Evolutionary conservation across 1,140 invertebrate genomes (phyloP).

Genomic region (Zophobas atratus): DNA sequence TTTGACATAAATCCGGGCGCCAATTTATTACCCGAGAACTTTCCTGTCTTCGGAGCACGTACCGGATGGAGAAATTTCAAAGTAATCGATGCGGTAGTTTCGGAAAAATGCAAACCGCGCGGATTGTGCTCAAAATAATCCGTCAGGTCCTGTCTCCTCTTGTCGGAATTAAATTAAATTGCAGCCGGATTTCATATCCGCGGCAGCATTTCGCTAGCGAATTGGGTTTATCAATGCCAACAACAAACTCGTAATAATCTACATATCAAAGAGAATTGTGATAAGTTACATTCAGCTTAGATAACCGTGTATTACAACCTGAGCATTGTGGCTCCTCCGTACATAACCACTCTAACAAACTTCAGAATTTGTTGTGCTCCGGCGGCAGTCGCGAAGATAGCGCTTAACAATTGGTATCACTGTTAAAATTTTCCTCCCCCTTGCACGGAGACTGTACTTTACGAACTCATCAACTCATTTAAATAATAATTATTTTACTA

Average conservation of each 20-base stretch:
- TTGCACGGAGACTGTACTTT: neutral
- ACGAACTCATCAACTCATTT: too few relatives aligned
- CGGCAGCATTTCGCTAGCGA: conserved; percentile 2
- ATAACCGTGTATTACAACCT: conserved; percentile 38
- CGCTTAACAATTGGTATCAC: conserved; percentile 11
- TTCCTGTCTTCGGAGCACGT: too few relatives aligned
- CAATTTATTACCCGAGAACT: too few relatives aligned
- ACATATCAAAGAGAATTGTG: conserved; percentile 40
- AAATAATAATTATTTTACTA: too few relatives aligned
- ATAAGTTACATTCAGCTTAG: conserved; percentile 39
- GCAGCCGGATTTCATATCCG: conserved; percentile 9
- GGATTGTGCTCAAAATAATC: too few relatives aligned
- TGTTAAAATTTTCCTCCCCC: neutral
- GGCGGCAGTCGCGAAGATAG: neutral
- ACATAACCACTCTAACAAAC: neutral
- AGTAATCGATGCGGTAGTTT: too few relatives aligned
- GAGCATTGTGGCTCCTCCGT: conserved; percentile 18
- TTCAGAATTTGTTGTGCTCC: conserved; percentile 16
- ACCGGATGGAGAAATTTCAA: too few relatives aligned
- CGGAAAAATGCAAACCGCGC: too few relatives aligned
- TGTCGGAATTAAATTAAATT: conserved; percentile 17
- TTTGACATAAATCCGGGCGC: too few relatives aligned
- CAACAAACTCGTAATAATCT: conserved; percentile 42
- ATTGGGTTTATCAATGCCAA: conserved; percentile 37
- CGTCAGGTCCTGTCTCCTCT: too few relatives aligned